Evolutionary conservation across 2,797 vertebrate genomes (phyloP).

Genomic region (Chaetophractus vellerosus): DNA sequence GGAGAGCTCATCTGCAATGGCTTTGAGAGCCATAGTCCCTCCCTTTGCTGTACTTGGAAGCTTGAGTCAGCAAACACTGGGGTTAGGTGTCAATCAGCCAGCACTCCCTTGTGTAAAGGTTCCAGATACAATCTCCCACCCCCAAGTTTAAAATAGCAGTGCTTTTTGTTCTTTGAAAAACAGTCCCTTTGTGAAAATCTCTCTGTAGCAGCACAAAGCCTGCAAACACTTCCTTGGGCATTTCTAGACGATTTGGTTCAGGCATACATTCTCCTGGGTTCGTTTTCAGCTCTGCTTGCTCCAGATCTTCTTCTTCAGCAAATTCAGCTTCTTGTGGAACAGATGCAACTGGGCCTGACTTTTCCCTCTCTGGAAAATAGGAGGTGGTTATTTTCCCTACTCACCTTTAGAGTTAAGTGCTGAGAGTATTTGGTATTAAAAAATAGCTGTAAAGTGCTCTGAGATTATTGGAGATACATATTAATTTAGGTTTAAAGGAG

Average conservation of each 20-base stretch:
- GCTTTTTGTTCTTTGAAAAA: conserved; percentile 82
- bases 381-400: neutral
- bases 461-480: neutral
- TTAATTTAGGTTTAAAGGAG: conserved; percentile 30
- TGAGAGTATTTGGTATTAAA: neutral
- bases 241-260: conserved; percentile 73
- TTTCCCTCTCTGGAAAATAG: neutral
- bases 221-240: conserved; percentile 63
- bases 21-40: conserved; percentile 11
- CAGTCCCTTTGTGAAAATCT: conserved; percentile 80
- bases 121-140: conserved; percentile 76
- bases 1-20: neutral
- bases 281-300: conserved; percentile 40
- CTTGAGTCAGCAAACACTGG: neutral
- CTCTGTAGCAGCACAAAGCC: conserved; percentile 71
- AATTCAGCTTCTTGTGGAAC: neutral
- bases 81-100: conserved; percentile 79
- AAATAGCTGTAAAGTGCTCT: neutral
- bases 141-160: conserved; percentile 82
- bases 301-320: neutral
- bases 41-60: conserved; percentile 74
- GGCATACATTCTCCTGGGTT: conserved; percentile 43
- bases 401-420: neutral
- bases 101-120: conserved; percentile 75
- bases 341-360: neutral